Evolutionary conservation across 2,113 vertebrate genomes (phyloP).

Genomic region (Illadopsis cleaveri): DNA sequence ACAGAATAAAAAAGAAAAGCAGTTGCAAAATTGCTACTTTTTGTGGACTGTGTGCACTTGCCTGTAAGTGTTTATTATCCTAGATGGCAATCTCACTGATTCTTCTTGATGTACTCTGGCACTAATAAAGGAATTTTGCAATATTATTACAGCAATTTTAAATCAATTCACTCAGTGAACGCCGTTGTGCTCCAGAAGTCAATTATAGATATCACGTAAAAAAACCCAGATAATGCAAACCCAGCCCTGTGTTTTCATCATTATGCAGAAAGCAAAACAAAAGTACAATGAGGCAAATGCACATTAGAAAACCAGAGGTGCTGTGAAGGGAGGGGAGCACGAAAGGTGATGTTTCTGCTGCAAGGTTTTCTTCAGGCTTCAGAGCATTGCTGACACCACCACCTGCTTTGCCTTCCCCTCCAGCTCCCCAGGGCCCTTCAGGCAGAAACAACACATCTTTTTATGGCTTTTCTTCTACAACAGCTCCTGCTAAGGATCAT

Average conservation of each 20-base stretch:
- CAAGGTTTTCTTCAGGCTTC: constrained; percentile 8
- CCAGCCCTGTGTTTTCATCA: neutral
- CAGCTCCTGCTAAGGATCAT: neutral
- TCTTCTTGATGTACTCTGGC: constrained; percentile 26
- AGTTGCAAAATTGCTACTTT: constrained; percentile 30
- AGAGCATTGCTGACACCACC: neutral
- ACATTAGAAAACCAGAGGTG: neutral
- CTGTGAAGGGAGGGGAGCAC: neutral
- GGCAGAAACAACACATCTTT: neutral
- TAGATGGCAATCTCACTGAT: constrained; percentile 53
- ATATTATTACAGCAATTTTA: constrained; percentile 60
- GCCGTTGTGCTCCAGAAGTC: neutral
- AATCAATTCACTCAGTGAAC: constrained; percentile 13
- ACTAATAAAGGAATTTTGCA: constrained; percentile 57
- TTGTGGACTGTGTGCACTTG: constrained; percentile 22
- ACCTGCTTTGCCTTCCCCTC: neutral
- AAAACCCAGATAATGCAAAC: neutral
- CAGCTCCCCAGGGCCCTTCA: neutral
- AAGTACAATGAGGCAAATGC: neutral
- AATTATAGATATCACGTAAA: constrained; percentile 40
- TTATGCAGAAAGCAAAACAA: constrained; percentile 5
- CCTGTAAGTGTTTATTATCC: constrained; percentile 54
- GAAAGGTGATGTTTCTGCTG: neutral
- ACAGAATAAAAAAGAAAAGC: constrained; percentile 9
- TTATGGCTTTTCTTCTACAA: neutral